These are phyloP conservation scores for Chloropsis cyanopogon DNA, from an alignment of 2,113 vertebrate genomes.

Conservation along the genomic window DNA sequence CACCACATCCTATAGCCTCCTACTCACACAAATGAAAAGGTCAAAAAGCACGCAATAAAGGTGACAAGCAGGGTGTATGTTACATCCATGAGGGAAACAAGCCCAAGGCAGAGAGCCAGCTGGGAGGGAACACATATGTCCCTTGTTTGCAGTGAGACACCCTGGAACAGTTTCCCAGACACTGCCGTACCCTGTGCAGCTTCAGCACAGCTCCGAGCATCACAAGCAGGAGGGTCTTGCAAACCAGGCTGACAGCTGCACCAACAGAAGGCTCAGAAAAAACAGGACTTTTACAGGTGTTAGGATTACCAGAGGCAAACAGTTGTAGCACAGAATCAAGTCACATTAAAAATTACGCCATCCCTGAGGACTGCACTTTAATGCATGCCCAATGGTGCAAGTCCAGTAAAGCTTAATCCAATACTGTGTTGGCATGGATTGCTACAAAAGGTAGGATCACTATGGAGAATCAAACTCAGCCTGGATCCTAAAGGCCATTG, in stretches of 20 bases:
- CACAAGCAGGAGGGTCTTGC: rapidly evolving
- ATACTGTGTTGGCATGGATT: background rate
- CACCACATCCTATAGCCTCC: background rate
- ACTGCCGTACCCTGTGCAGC: background rate
- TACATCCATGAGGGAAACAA: background rate
- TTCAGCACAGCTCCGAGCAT: background rate
- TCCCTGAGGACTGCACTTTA: background rate
- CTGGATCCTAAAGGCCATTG: background rate
- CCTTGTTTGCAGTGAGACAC: background rate
- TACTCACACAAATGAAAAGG: background rate
- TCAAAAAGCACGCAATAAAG: background rate
- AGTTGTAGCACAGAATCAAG: background rate
- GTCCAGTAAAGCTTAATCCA: background rate
- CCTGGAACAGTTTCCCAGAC: background rate
- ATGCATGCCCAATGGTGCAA: background rate
- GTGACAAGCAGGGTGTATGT: background rate
- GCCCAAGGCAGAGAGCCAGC: background rate
- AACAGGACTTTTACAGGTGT: background rate
- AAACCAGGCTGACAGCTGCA: background rate
- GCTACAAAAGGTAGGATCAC: background rate
- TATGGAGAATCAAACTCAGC: background rate
- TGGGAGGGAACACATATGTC: background rate
- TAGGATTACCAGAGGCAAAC: background rate
- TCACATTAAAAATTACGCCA: background rate
- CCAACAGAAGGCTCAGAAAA: background rate